Evolutionary conservation across 2,113 vertebrate species (phyloP).

Genomic region (Neodontobutis hainanensis): DNA sequence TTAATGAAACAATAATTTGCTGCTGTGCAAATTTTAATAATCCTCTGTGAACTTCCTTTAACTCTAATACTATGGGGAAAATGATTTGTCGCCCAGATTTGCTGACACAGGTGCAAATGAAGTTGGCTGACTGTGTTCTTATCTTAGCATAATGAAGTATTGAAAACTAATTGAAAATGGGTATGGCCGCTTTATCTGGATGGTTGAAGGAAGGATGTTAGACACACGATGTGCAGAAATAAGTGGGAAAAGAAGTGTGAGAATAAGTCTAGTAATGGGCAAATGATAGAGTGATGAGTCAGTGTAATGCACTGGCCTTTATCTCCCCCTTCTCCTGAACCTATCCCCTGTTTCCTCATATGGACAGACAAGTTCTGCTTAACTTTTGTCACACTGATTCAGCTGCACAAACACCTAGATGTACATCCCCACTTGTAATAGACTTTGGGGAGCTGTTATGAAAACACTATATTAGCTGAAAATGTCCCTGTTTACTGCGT

Average conservation of each 20-base stretch:
- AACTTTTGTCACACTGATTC: constrained; percentile 4
- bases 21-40: constrained; percentile 9
- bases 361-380: constrained; percentile 17
- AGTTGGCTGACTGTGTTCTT: neutral
- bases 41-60: neutral
- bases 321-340: neutral
- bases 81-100: constrained; percentile 1
- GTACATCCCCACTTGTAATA: neutral
- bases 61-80: constrained; percentile 1
- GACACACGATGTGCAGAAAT: neutral
- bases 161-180: neutral
- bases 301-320: constrained; percentile 6
- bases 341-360: neutral
- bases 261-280: neutral
- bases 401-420: neutral
- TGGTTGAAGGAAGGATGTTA: neutral
- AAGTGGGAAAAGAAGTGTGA: neutral
- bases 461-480: constrained; percentile 15
- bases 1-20: neutral
- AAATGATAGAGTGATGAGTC: neutral
- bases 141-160: neutral
- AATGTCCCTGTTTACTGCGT: neutral
- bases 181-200: neutral
- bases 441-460: constrained; percentile 1
- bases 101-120: neutral